These are phyloP conservation scores for Saiga tatarica DNA, from an alignment of 2,113 vertebrate species.

Conservation along the genomic window DNA sequence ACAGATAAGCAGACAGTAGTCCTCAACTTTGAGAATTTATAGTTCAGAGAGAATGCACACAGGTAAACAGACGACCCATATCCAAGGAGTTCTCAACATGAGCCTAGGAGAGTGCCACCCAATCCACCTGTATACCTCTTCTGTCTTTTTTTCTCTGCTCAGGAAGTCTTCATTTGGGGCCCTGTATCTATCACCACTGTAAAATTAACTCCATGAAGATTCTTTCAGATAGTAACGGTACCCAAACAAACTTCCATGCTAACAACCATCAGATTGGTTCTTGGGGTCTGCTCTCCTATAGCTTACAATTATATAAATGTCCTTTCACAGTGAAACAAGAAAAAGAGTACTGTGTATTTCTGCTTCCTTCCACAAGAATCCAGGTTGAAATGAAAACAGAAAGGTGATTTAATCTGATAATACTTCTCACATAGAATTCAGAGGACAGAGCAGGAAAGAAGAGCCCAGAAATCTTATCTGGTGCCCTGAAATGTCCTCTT, in stretches of 20 bases:
- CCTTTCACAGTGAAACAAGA: neutral
- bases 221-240: neutral
- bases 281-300: neutral
- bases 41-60: neutral
- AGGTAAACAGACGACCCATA: neutral
- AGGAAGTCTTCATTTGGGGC: neutral
- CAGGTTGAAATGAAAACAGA: constrained; percentile 36
- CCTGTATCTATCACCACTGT: neutral
- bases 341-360: neutral
- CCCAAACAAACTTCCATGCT: neutral
- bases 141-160: neutral
- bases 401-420: neutral
- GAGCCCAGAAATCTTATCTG: neutral
- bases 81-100: neutral
- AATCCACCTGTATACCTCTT: neutral
- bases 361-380: constrained; percentile 29
- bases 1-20: neutral
- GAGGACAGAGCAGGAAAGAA: constrained; percentile 8
- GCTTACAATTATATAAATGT: neutral
- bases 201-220: neutral
- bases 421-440: neutral
- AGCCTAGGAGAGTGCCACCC: neutral
- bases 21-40: neutral
- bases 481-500: constrained; percentile 23
- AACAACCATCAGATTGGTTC: neutral